A percentile compares a stretch with the other conserved stretches of the same genome.
These are phyloP conservation scores for Aspidoscelis tigris DNA, from an alignment of 2,113 vertebrate species.

Conservation along the genomic window DNA sequence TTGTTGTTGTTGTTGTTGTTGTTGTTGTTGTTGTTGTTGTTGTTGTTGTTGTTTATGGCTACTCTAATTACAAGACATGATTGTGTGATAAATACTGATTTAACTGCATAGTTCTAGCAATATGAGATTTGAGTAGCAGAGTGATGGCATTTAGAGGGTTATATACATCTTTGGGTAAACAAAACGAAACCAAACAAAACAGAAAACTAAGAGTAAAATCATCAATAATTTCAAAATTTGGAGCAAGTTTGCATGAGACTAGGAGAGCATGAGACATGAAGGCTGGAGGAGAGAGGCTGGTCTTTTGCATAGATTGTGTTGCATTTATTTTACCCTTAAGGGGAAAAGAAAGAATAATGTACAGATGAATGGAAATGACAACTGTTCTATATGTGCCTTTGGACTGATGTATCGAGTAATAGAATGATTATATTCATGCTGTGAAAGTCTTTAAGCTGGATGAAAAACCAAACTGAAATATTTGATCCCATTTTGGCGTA, in stretches of 20 bases:
- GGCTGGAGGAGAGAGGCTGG: slow-evolving; percentile 49
- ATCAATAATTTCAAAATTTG: slow-evolving; percentile 16
- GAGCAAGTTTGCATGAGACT: slow-evolving; percentile 38
- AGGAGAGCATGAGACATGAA: slow-evolving; percentile 25
- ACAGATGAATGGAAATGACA: slow-evolving; percentile 52
- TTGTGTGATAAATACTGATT: background rate
- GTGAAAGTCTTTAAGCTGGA: slow-evolving; percentile 49
- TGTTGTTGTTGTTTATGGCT: no score
- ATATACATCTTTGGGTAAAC: background rate
- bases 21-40: no score
- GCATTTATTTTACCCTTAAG: slow-evolving; percentile 63
- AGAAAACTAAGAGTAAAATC: slow-evolving; percentile 43
- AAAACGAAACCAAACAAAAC: no score
- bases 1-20: no score
- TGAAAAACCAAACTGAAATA: slow-evolving; percentile 43
- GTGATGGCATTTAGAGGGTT: background rate
- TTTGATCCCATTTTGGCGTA: slow-evolving; percentile 12
- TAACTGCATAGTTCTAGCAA: background rate
- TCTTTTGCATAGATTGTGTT: slow-evolving; percentile 50
- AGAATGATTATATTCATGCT: slow-evolving; percentile 49
- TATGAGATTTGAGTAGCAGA: background rate
- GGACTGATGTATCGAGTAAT: slow-evolving; percentile 57
- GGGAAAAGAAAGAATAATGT: slow-evolving; percentile 50
- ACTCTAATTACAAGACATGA: no score
- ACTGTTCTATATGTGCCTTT: slow-evolving; percentile 42